A percentile compares a stretch with the other conserved stretches of the same genome.
phyloP scores from a whole-genome alignment of 2,797 vertebrate species.

The Urosaurus nigricauda region DNA sequence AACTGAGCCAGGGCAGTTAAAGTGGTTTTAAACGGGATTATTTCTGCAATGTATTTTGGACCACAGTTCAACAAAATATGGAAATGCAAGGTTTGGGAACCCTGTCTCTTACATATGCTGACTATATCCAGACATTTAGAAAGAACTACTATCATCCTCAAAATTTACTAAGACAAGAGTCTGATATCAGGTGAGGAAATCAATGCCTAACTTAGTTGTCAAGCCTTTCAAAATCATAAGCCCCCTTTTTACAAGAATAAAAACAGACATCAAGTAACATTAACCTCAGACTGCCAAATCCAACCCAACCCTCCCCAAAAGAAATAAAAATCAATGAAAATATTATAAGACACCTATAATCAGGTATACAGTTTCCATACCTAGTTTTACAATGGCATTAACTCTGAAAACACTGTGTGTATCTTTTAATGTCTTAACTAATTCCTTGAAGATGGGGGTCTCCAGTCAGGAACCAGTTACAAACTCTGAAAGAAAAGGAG shows the following conservation, averaged over 20 bases:
- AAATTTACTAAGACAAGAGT: neutral
- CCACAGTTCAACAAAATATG: neutral
- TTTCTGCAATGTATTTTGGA: no score
- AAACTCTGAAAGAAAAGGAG: slow-evolving; percentile 66
- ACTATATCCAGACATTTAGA: slow-evolving; percentile 6
- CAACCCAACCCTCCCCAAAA: slow-evolving; percentile 62
- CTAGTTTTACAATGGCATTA: slow-evolving; percentile 68
- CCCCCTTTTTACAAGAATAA: slow-evolving; percentile 62
- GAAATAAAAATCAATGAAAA: slow-evolving; percentile 66
- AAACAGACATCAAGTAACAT: slow-evolving; percentile 69
- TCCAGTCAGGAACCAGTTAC: slow-evolving; percentile 65
- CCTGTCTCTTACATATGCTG: neutral
- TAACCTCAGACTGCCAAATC: slow-evolving; percentile 73
- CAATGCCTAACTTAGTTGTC: neutral
- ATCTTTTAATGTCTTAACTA: slow-evolving; percentile 66
- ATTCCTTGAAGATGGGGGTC: slow-evolving; percentile 49
- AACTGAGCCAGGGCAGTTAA: no score
- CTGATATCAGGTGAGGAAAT: neutral
- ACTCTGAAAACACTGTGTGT: slow-evolving; percentile 69
- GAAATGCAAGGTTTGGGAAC: neutral
- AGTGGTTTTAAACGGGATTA: no score
- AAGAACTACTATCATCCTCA: neutral
- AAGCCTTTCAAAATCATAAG: neutral
- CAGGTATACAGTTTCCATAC: slow-evolving; percentile 61
- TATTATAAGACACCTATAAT: slow-evolving; percentile 32